Evolutionary conservation across 2,888 invertebrate genomes (phyloP).

Genomic region (Macrosiphum euphorbiae): DNA sequence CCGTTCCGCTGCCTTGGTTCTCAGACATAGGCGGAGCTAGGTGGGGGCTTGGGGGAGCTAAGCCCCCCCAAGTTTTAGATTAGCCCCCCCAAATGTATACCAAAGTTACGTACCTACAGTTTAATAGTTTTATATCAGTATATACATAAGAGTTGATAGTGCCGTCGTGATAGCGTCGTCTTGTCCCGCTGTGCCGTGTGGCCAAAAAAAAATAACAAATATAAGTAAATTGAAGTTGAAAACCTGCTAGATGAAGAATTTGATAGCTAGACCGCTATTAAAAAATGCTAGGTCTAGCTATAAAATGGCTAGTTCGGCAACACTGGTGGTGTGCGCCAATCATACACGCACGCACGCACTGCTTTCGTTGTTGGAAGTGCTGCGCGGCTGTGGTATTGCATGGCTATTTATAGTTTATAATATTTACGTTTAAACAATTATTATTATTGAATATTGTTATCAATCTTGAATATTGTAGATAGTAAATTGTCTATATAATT

Average conservation of each 20-base stretch:
- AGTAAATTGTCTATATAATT: background rate
- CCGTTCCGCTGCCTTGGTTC: background rate
- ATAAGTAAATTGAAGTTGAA: no score
- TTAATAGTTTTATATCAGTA: background rate
- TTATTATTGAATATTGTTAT: conserved; percentile 18
- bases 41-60: background rate
- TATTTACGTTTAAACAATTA: background rate
- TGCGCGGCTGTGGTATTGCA: no score
- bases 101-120: background rate
- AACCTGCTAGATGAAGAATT: no score
- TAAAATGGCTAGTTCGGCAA: no score
- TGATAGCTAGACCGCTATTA: no score
- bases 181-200: background rate
- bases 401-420: background rate
- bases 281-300: no score
- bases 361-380: background rate
- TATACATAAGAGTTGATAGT: background rate
- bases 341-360: background rate
- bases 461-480: background rate
- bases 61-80: background rate
- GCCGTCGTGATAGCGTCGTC: background rate
- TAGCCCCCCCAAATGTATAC: background rate
- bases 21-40: background rate
- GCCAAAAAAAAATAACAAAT: no score
- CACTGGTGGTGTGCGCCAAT: no score